A percentile compares a stretch with the other conserved stretches of the same genome.
These are phyloP conservation scores for Drosophila sp. DNA, from an alignment of 1,140 invertebrate genomes.

Conservation along the genomic window DNA sequence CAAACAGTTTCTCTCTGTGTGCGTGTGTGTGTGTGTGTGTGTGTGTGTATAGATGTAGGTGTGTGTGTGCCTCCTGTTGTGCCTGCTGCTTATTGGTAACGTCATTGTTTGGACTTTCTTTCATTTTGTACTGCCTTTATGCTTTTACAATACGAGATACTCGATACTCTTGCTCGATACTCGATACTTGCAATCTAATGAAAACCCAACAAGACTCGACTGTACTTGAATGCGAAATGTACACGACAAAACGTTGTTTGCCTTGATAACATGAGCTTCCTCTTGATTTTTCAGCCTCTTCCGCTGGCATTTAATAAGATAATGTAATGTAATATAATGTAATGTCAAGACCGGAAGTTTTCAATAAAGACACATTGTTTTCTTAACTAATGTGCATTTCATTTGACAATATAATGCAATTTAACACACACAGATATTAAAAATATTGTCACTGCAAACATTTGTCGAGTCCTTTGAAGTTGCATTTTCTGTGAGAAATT, in stretches of 20 bases:
- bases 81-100: slow-evolving; percentile 63
- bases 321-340: too few species aligned
- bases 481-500: too few species aligned
- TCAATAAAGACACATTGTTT: not conserved
- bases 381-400: not conserved
- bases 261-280: not conserved
- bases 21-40: slow-evolving; percentile 33
- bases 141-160: slow-evolving; percentile 13
- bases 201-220: slow-evolving; percentile 17
- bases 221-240: not conserved
- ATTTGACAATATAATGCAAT: slow-evolving; percentile 17
- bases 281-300: not conserved
- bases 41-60: slow-evolving; percentile 28
- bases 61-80: slow-evolving; percentile 34
- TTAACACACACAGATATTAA: too few species aligned
- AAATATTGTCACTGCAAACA: too few species aligned
- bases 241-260: slow-evolving; percentile 24
- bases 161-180: slow-evolving; percentile 6
- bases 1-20: slow-evolving; percentile 51
- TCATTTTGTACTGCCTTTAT: slow-evolving; percentile 23
- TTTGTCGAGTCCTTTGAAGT: too few species aligned
- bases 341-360: not conserved
- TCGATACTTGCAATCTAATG: slow-evolving; percentile 8
- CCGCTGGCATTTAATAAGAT: not conserved
- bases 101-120: slow-evolving; percentile 47